Evolutionary conservation across 2,113 vertebrate species (phyloP).

Genomic region (Psephotus haematonotus): DNA sequence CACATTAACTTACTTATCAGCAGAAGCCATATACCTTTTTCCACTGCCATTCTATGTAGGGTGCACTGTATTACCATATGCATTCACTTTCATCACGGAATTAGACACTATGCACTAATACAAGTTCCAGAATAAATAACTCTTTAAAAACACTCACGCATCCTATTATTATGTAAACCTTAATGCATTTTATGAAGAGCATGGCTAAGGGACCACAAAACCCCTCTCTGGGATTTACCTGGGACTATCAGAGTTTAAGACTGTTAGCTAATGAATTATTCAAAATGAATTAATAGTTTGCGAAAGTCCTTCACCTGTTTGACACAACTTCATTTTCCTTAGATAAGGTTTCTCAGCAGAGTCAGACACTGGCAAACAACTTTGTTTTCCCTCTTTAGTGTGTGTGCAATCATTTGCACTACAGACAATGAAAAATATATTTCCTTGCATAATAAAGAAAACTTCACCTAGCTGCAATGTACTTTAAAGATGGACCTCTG

Average conservation of each 20-base stretch:
- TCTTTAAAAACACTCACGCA: slow-evolving; percentile 37
- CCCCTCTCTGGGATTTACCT: slow-evolving; percentile 42
- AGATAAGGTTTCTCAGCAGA: slow-evolving; percentile 69
- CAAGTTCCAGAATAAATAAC: neutral
- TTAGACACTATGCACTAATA: slow-evolving; percentile 2
- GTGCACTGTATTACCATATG: neutral
- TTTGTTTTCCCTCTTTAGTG: slow-evolving; percentile 41
- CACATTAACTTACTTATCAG: neutral
- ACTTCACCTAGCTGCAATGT: neutral
- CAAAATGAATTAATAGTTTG: slow-evolving; percentile 67
- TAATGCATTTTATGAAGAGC: slow-evolving; percentile 27
- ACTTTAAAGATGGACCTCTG: neutral
- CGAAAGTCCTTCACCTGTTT: slow-evolving; percentile 72
- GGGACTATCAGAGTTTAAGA: slow-evolving; percentile 40
- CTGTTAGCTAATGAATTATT: slow-evolving; percentile 75
- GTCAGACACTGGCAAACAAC: slow-evolving; percentile 39
- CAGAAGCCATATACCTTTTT: neutral
- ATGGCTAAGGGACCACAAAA: slow-evolving; percentile 11
- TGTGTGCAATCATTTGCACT: neutral
- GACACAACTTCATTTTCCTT: slow-evolving; percentile 69
- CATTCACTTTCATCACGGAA: neutral
- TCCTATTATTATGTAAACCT: slow-evolving; percentile 33
- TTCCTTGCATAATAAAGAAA: neutral
- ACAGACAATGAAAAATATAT: neutral
- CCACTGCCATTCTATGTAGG: neutral